Percentiles rank a stretch among this genome's conserved stretches.
Evolutionary conservation across 2,797 vertebrate species (phyloP).

Genomic region (Luscinia luscinia): DNA sequence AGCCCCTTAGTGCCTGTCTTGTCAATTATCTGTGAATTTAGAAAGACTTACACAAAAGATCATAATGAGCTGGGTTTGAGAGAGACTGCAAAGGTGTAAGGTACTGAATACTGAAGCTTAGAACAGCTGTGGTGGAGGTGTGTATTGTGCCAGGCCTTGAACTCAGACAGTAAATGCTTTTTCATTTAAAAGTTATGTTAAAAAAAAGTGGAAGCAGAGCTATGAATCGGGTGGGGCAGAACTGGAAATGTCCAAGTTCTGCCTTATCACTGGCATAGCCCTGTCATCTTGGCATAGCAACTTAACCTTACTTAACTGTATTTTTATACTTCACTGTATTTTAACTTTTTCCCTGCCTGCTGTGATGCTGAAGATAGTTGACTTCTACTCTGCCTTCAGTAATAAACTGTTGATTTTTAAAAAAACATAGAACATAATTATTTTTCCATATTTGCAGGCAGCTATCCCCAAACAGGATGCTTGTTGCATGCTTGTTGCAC

Average conservation of each 20-base stretch:
- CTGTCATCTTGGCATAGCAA: background rate
- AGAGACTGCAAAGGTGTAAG: background rate
- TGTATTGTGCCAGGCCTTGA: background rate
- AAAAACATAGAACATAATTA: background rate
- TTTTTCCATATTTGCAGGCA: background rate
- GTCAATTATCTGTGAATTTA: slow-evolving; percentile 42
- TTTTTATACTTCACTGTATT: background rate
- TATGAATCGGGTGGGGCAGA: background rate
- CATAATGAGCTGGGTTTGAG: slow-evolving; percentile 22
- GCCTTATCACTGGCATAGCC: background rate
- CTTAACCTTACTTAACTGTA: background rate
- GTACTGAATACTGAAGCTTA: background rate
- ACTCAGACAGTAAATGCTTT: background rate
- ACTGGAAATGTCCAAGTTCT: background rate
- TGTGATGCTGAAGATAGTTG: background rate
- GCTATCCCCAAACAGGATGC: background rate
- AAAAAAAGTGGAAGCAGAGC: background rate
- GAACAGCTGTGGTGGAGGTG: background rate
- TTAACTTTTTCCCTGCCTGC: background rate
- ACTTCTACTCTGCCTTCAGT: background rate
- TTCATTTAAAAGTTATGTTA: background rate
- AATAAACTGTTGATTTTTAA: background rate
- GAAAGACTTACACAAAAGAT: slow-evolving; percentile 34
- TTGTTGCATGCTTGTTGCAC: background rate
- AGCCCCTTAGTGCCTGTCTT: background rate